phyloP scores from a whole-genome alignment of 2,888 invertebrate genomes.

The Tuberolachnus salignus region DNA sequence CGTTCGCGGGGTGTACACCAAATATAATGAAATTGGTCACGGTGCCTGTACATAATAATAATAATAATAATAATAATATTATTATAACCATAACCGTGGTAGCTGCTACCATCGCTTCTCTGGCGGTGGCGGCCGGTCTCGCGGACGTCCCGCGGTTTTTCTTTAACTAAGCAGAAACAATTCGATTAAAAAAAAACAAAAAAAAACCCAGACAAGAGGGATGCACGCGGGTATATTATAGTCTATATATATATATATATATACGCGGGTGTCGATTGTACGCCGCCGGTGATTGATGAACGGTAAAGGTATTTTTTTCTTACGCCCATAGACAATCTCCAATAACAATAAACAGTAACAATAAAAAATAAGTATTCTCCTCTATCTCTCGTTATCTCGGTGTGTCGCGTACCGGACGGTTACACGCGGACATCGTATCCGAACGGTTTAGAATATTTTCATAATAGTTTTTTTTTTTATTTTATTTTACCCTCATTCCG shows the following conservation, averaged over 20 bases:
- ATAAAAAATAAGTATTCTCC: no score
- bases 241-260: no score
- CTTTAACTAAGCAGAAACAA: constrained; percentile 52
- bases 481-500: no score
- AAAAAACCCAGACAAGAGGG: neutral
- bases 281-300: constrained; percentile 42
- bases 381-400: no score
- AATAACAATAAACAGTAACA: no score
- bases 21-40: constrained; percentile 45
- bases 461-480: no score
- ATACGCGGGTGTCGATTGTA: constrained; percentile 16
- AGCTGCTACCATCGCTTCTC: neutral
- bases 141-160: constrained; percentile 41
- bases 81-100: constrained; percentile 19
- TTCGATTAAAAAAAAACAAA: constrained; percentile 20
- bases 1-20: neutral
- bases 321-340: no score
- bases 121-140: neutral
- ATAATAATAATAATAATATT: no score
- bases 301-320: constrained; percentile 4
- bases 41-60: constrained; percentile 7
- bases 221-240: neutral
- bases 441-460: no score
- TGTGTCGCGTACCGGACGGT: no score
- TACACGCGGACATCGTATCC: no score